Evolutionary conservation across 2,888 invertebrate genomes (phyloP).

Genomic region (Apomyelois bistriatella): DNA sequence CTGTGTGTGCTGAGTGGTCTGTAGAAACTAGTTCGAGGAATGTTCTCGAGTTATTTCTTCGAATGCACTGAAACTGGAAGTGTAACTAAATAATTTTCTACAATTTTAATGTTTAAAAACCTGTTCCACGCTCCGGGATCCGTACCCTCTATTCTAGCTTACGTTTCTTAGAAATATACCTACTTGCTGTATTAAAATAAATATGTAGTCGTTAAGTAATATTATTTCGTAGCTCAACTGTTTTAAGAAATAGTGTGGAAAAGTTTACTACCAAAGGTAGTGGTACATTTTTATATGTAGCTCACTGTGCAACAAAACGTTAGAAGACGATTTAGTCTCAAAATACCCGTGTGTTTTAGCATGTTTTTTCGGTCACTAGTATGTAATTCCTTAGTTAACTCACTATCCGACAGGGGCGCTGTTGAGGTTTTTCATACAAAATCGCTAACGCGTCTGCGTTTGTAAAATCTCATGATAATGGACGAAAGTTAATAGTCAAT

Average conservation of each 20-base stretch:
- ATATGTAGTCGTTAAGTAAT: neutral
- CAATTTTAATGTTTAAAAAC: constrained; percentile 21
- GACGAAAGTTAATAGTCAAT: too few relatives aligned
- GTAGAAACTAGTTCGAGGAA: constrained; percentile 18
- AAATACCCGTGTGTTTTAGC: too few relatives aligned
- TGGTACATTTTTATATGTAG: too few relatives aligned
- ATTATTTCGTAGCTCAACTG: neutral
- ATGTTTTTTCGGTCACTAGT: too few relatives aligned
- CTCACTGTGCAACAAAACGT: too few relatives aligned
- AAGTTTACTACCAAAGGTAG: too few relatives aligned
- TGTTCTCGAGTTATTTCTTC: constrained; percentile 23
- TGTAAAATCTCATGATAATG: too few relatives aligned
- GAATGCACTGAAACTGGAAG: constrained; percentile 28
- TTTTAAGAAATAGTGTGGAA: neutral
- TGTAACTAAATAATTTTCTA: constrained; percentile 30
- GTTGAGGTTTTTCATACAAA: too few relatives aligned
- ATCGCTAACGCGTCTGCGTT: too few relatives aligned
- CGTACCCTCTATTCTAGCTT: constrained; percentile 15
- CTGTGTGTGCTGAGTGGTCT: neutral
- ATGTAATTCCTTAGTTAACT: too few relatives aligned
- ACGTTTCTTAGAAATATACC: neutral
- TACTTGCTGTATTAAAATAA: neutral
- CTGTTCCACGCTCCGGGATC: constrained; percentile 11
- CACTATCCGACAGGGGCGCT: too few relatives aligned
- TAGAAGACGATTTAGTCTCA: too few relatives aligned